These are phyloP conservation scores for Nyleta sp. DNA, from an alignment of 2,888 invertebrate genomes.

Conservation along the genomic window DNA sequence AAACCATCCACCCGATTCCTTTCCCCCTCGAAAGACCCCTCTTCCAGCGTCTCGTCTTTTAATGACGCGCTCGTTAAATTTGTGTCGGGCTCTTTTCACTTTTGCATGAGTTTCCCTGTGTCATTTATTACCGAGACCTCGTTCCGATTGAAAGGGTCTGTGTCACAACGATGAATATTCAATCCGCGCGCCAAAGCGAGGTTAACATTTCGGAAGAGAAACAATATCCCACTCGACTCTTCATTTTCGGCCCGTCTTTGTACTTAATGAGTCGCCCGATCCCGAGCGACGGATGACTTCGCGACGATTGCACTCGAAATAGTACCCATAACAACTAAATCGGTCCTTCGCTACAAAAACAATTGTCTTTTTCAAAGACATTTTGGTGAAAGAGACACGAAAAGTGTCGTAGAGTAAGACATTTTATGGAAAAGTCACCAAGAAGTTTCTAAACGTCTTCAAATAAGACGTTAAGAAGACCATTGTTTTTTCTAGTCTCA, in stretches of 20 bases:
- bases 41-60: slow-evolving; percentile 69
- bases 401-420: no score
- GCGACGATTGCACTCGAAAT: no score
- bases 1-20: slow-evolving; percentile 58
- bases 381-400: no score
- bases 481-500: no score
- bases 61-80: slow-evolving; percentile 80
- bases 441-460: no score
- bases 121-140: slow-evolving; percentile 59
- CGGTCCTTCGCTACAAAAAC: no score
- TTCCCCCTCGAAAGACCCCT: slow-evolving; percentile 34
- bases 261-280: slow-evolving; percentile 45
- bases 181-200: slow-evolving; percentile 41
- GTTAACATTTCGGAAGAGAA: slow-evolving; percentile 49
- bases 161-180: slow-evolving; percentile 57
- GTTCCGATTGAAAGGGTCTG: slow-evolving; percentile 60
- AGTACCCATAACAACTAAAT: no score
- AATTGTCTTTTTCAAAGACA: no score
- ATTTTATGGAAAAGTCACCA: no score
- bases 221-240: slow-evolving; percentile 48
- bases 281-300: no score
- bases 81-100: slow-evolving; percentile 64
- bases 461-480: no score
- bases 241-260: slow-evolving; percentile 37
- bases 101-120: slow-evolving; percentile 56